phyloP scores from a whole-genome alignment of 2,113 vertebrate species.

The Gobiocypris rarus region DNA sequence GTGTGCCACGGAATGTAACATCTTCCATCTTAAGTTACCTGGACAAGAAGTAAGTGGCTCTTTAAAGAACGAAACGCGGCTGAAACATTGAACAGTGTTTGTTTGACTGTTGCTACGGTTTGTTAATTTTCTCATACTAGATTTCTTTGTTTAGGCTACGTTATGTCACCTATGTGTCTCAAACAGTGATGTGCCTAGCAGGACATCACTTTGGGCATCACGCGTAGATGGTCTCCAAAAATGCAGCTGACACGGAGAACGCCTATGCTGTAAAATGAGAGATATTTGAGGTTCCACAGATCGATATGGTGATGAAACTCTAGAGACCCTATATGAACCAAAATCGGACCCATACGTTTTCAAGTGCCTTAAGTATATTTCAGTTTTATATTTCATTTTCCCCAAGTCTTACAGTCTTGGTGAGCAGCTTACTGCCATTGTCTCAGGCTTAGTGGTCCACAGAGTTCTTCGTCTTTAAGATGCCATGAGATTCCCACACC shows the following conservation, averaged over 20 bases:
- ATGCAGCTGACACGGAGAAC: neutral
- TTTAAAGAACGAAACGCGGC: neutral
- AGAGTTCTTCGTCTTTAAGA: neutral
- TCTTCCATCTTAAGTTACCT: slow-evolving; percentile 54
- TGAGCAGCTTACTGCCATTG: neutral
- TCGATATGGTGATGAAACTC: neutral
- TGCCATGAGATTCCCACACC: slow-evolving; percentile 3
- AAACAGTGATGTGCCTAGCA: neutral
- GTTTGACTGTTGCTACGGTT: neutral
- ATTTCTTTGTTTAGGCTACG: slow-evolving; percentile 10
- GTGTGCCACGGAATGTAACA: slow-evolving; percentile 59
- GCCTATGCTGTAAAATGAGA: neutral
- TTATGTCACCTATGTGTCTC: neutral
- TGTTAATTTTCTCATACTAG: neutral
- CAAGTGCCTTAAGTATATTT: neutral
- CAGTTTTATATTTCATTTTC: too few relatives aligned
- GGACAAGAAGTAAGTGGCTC: slow-evolving; percentile 58
- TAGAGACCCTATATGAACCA: neutral
- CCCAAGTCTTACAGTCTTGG: neutral
- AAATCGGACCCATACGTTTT: neutral
- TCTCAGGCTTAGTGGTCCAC: slow-evolving; percentile 1
- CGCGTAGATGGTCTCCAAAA: neutral
- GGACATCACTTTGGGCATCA: neutral
- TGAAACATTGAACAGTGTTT: neutral
- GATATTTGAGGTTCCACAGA: neutral